Evolutionary conservation across 2,797 vertebrate genomes (phyloP), one percentile per base, ranked within the genome.

Genomic region (Gymnopithys bicolor): DNA sequence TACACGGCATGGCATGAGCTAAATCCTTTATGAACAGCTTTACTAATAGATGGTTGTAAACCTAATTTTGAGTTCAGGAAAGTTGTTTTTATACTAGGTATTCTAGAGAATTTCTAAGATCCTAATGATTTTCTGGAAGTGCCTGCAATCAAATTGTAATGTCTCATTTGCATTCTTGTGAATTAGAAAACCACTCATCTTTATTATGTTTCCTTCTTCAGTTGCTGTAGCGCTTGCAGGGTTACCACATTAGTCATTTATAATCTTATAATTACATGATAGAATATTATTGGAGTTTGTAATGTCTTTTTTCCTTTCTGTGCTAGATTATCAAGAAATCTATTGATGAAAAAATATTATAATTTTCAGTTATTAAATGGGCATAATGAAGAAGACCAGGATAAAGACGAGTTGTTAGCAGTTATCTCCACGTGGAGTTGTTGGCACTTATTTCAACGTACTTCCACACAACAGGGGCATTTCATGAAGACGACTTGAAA

Each of bases 241-340:
- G 53, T 86, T 94, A 77, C 66, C 43, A 46, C 0, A 0, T 84
- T 78, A 92, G 68, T 87, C 58, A 91, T 45, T 94, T 87, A 89
- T 71, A 91, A 78, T 64, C 46, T 71, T 87, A 59, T 86, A 95
- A 94, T 94, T 91, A 62, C 79, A 81, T 58, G 45, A 59, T 93
- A 75, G 68, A 59, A 37, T 68, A 55, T 79, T 78, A 93, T 87
- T 83, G 25, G 62, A 3, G 7, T 77, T 94, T 85, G 24, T 89
- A 92, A 85, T 60, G 46, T 16, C 49, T 85, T 93, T 89, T 93
- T 87, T 82, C 52, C n/a, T 87, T 77, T 92, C 62, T 64, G 10
- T 86, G 46, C 48, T 71, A 83, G 60, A 53, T 58, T 92, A 83
- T 92, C 58, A 85, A 77, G 68, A 85, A 77, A 92, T 93, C 64